Percentiles rank a stretch among this genome's conserved stretches.
Evolutionary conservation across 2,113 vertebrate genomes (phyloP).

Genomic region (Vulpes lagopus): DNA sequence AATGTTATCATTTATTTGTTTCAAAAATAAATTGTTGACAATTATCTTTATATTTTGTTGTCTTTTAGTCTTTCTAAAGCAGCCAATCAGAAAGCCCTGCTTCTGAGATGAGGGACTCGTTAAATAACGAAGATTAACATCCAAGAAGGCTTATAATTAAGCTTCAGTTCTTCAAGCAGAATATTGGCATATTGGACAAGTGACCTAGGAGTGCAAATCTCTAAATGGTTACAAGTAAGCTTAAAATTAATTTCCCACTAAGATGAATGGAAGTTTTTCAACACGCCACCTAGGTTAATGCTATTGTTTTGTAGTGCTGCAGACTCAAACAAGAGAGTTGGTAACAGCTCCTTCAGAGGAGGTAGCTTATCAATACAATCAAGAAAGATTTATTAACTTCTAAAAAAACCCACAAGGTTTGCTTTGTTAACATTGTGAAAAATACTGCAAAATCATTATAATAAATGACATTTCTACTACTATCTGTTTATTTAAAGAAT

Average conservation of each 20-base stretch:
- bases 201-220: constrained; percentile 58
- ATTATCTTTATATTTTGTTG: not conserved
- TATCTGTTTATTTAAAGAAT: not conserved
- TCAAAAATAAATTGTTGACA: constrained; percentile 1
- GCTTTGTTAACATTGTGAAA: constrained; percentile 35
- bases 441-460: constrained; percentile 36
- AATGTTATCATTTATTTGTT: constrained; percentile 6
- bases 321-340: constrained; percentile 29
- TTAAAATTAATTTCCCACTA: constrained; percentile 71
- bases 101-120: not conserved
- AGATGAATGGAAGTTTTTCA: constrained; percentile 61
- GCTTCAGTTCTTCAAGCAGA: constrained; percentile 42
- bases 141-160: constrained; percentile 52
- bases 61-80: not conserved
- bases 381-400: not conserved
- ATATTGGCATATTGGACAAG: constrained; percentile 64
- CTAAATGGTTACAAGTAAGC: constrained; percentile 63
- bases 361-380: not conserved
- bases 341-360: not conserved
- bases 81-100: not conserved
- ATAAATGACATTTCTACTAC: not conserved
- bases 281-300: constrained; percentile 33
- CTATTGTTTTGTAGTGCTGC: not conserved
- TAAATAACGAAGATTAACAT: constrained; percentile 51
- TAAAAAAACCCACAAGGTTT: not conserved